Evolutionary conservation across 2,113 vertebrate species (phyloP), one percentile per base, ranked within the genome.

Genomic region (Larimichthys polyactis): DNA sequence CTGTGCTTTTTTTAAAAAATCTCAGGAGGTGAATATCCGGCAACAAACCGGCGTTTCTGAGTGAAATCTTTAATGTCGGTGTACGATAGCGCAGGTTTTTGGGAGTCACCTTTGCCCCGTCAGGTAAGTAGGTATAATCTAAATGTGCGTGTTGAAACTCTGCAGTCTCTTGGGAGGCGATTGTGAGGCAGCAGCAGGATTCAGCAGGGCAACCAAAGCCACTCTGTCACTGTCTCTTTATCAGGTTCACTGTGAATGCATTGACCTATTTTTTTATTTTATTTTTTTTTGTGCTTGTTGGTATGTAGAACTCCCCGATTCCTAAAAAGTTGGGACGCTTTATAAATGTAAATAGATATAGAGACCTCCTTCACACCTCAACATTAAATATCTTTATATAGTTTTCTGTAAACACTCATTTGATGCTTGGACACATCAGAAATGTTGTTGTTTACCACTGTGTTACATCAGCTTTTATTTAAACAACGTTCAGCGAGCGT

Each of bases 151-250:
- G 44, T 43, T 74, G 1, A 32, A 51, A 67, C n/a, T 46, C 9
- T 7, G 68, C 32, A 6, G 48, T 60, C 81, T 80, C 87, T 6
- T 4, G 73, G 81, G 78, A 78, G 8, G 74, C 8, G 67, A 27
- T 71, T 71, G 65, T 40, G 66, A 82, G 55, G 69, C 59, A 17
- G 81, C 40, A 0, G 74, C 54, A 16, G 49, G 0, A 57, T 66
- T 48, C 70, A n/a, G 43, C n/a, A 52, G 75, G 80, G 44, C 62
- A 43, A 74, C 58, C 57, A 44, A 6, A 80, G 58, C 67, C 44
- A 11, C 59, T 85, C 79, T 14, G 71, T 86, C 77, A 70, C 75
- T 69, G 78, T 86, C 81, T 86, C 48, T 66, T 85, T 82, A 81
- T 69, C 81, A 43, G 66, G 44, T 20, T 79, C 71, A 27, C 69